A percentile compares a stretch with the other conserved stretches of the same genome.
Conservation (phyloP, 2,888 invertebrate genomes). For the Pogonocherus hispidulus region DNA sequence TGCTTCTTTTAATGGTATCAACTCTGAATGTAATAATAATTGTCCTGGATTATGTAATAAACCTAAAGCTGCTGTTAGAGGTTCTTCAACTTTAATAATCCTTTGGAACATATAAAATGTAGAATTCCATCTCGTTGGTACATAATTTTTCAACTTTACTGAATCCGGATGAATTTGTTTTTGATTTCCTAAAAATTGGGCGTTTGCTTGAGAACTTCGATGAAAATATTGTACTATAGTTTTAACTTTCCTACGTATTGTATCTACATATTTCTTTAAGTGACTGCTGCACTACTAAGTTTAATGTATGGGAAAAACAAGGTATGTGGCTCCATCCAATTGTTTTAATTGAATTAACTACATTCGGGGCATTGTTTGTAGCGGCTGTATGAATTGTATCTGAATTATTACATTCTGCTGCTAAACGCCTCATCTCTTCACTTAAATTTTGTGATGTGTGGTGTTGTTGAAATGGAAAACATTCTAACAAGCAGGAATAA, state of each 20-base stretch:
- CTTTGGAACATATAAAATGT: slow-evolving; percentile 30
- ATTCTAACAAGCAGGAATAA: too few species aligned
- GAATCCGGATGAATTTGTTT: neutral
- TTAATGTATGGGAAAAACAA: neutral
- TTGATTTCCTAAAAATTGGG: neutral
- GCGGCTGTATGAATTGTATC: too few species aligned
- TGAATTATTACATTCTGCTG: too few species aligned
- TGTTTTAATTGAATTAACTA: too few species aligned
- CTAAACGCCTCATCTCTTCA: too few species aligned
- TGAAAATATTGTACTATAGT: neutral
- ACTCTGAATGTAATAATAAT: slow-evolving; percentile 38
- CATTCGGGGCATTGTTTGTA: too few species aligned
- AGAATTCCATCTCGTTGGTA: neutral
- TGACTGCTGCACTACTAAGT: neutral
- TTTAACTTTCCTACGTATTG: neutral
- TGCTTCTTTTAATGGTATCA: slow-evolving; percentile 37
- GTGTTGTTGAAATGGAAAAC: too few species aligned
- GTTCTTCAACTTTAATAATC: slow-evolving; percentile 36
- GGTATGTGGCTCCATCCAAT: neutral
- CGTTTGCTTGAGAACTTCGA: slow-evolving; percentile 1
- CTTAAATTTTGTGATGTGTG: too few species aligned
- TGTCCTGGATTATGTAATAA: slow-evolving; percentile 45
- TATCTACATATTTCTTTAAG: neutral
- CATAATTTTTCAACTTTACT: neutral
- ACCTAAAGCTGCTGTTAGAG: slow-evolving; percentile 41